Evolutionary conservation across 1,140 invertebrate species (phyloP).

Genomic region (Listronotus oregonensis): DNA sequence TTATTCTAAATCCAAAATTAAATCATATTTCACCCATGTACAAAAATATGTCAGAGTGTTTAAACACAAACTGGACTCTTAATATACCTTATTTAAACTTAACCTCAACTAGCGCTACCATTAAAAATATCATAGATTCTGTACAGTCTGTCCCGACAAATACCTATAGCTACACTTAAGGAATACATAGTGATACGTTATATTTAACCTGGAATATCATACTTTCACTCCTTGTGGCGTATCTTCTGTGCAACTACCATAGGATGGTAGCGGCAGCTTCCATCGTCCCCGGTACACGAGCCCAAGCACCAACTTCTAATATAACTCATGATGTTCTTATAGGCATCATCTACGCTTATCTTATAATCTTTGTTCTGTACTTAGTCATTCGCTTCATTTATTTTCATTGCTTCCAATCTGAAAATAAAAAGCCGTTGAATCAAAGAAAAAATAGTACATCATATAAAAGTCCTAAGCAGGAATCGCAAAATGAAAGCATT

Average conservation of each 20-base stretch:
- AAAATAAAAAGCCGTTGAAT: too few species aligned
- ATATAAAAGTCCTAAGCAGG: too few species aligned
- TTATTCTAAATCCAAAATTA: slow-evolving; percentile 24
- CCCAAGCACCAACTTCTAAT: too few species aligned
- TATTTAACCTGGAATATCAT: slow-evolving; percentile 26
- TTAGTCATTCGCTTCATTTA: too few species aligned
- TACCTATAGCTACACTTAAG: slow-evolving; percentile 19
- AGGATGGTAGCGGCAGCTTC: not conserved
- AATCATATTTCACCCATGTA: slow-evolving; percentile 14
- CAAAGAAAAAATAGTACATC: too few species aligned
- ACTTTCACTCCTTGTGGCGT: slow-evolving; percentile 5
- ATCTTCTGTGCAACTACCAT: not conserved
- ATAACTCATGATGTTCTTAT: too few species aligned
- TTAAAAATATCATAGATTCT: slow-evolving; percentile 16
- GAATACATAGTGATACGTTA: slow-evolving; percentile 16
- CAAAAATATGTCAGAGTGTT: slow-evolving; percentile 19
- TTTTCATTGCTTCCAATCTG: too few species aligned
- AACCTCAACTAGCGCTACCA: slow-evolving; percentile 12
- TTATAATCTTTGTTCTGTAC: too few species aligned
- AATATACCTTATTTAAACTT: slow-evolving; percentile 28
- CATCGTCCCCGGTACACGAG: not conserved
- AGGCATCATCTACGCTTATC: too few species aligned
- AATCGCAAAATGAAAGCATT: too few species aligned
- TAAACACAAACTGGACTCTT: slow-evolving; percentile 28
- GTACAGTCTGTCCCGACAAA: not conserved